A percentile compares a stretch with the other conserved stretches of the same genome.
These are phyloP conservation scores for Pegoplata infirma DNA, from an alignment of 2,888 invertebrate species.

Conservation along the genomic window DNA sequence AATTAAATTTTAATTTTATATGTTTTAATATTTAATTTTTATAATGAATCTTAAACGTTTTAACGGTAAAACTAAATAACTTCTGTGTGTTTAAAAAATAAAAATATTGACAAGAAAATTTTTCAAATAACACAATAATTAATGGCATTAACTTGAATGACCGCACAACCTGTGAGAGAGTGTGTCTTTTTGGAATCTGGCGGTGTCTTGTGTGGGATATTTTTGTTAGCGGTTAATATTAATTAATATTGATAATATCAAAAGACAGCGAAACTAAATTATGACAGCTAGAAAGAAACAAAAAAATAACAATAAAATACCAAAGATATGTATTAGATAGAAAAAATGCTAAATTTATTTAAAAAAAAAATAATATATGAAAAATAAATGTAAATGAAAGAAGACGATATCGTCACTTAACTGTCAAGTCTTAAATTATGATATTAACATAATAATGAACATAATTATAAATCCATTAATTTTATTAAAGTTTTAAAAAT, in stretches of 20 bases:
- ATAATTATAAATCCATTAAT: slow-evolving; percentile 28
- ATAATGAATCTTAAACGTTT: neutral
- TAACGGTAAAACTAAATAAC: slow-evolving; percentile 11
- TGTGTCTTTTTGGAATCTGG: neutral
- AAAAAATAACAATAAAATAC: slow-evolving; percentile 10
- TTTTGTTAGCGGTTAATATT: slow-evolving; percentile 1
- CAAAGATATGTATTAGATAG: neutral
- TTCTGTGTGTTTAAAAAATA: neutral
- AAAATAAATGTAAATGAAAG: no score
- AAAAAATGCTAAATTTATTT: neutral
- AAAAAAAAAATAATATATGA: neutral
- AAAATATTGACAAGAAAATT: neutral
- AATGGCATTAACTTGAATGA: neutral
- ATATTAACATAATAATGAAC: slow-evolving; percentile 23
- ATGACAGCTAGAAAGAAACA: slow-evolving; percentile 13
- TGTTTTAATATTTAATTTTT: neutral
- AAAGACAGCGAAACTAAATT: slow-evolving; percentile 4
- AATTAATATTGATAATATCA: slow-evolving; percentile 18
- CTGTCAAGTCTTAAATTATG: slow-evolving; percentile 8
- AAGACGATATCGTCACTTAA: neutral
- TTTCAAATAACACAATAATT: neutral
- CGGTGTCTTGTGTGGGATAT: slow-evolving; percentile 8
- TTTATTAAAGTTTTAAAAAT: neutral
- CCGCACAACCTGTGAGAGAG: no score
- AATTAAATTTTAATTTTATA: neutral